Conservation (phyloP, 2,113 vertebrate genomes). For the Solea senegalensis region DNA sequence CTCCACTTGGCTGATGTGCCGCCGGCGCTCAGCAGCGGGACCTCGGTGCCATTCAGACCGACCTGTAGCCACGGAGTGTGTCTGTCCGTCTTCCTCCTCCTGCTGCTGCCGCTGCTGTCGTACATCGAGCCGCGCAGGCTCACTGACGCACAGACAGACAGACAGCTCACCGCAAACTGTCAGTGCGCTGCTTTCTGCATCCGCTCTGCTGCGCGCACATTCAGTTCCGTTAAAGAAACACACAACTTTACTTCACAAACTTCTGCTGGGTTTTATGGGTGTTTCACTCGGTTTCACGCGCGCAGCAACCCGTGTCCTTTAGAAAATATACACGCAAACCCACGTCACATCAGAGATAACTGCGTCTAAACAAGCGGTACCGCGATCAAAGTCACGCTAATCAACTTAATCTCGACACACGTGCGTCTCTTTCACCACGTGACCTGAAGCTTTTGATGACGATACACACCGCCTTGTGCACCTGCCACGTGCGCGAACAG, state of each 20-base stretch:
- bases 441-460: conserved; percentile 4
- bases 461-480: conserved; percentile 23
- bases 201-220: conserved; percentile 57
- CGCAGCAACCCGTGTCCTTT: too few species aligned
- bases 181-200: conserved; percentile 55
- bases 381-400: conserved; percentile 4
- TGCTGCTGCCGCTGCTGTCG: conserved; percentile 60
- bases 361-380: neutral
- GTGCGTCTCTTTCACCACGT: conserved; percentile 23
- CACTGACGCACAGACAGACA: conserved; percentile 52
- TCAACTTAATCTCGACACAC: conserved; percentile 37
- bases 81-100: conserved; percentile 61
- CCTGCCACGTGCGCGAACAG: conserved; percentile 19
- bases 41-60: conserved; percentile 53
- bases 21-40: conserved; percentile 54
- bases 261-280: too few species aligned
- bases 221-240: conserved; percentile 6
- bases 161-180: conserved; percentile 54
- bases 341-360: neutral
- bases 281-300: too few species aligned
- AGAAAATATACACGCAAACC: rapidly evolving
- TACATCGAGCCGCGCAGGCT: conserved; percentile 76
- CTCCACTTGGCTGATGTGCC: conserved; percentile 68
- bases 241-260: too few species aligned
- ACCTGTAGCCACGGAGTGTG: conserved; percentile 52